Percentiles rank a stretch among this genome's conserved stretches.
Evolutionary conservation across 2,797 vertebrate species (phyloP).

Genomic region (Pygocentrus nattereri): DNA sequence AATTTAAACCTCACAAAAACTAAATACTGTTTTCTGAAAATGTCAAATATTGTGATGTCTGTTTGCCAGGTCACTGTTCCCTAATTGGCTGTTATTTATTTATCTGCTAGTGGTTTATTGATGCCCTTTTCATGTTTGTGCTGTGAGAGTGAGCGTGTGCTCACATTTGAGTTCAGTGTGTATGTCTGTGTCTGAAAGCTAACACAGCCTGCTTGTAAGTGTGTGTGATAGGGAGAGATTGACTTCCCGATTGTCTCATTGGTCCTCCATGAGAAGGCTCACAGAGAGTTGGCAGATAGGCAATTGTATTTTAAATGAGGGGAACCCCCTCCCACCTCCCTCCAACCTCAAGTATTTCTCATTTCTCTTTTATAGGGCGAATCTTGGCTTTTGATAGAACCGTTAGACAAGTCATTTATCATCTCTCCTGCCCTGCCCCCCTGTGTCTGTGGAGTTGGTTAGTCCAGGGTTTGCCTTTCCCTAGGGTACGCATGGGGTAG

Average conservation of each 20-base stretch:
- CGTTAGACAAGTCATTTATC: conserved; percentile 51
- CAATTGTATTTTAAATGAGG: conserved; percentile 53
- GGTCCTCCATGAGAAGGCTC: conserved; percentile 29
- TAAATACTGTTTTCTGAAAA: too few species aligned
- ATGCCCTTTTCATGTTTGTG: not conserved
- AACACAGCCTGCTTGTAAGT: not conserved
- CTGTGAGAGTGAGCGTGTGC: not conserved
- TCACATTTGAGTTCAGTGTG: not conserved
- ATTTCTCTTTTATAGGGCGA: conserved; percentile 30
- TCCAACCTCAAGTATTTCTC: conserved; percentile 13
- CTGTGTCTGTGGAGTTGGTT: conserved; percentile 14
- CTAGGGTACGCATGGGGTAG: conserved; percentile 34
- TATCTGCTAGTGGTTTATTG: too few species aligned
- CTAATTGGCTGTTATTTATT: too few species aligned
- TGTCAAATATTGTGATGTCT: too few species aligned
- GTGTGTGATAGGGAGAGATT: not conserved
- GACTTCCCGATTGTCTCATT: conserved; percentile 34
- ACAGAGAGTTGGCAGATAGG: conserved; percentile 15
- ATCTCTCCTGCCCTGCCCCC: conserved; percentile 34
- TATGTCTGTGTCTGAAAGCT: not conserved
- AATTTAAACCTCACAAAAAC: too few species aligned
- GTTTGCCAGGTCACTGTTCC: too few species aligned
- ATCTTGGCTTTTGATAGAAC: conserved; percentile 45
- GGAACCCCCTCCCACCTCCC: conserved; percentile 6
- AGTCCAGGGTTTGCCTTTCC: conserved; percentile 45